These are phyloP conservation scores for Amphimedon queenslandica DNA, from an alignment of 37 sponge, comb jelly and placozoan species.

Conservation along the genomic window DNA sequence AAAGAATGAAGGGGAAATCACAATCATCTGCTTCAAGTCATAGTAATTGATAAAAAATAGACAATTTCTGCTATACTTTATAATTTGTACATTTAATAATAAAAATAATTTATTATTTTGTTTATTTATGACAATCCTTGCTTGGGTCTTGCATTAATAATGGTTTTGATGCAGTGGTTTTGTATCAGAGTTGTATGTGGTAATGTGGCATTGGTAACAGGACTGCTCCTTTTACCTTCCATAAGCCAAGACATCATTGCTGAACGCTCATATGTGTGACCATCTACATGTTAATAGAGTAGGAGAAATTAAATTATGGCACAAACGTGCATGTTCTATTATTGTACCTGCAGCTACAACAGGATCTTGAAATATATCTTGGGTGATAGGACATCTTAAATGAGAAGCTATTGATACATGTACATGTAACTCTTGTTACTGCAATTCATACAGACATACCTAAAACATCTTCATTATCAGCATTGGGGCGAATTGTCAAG, in stretches of 20 bases:
- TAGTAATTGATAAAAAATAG: too few relatives aligned
- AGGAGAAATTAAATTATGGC: not conserved
- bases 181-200: constrained; percentile 47
- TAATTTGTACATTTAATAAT: too few relatives aligned
- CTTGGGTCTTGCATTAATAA: too few relatives aligned
- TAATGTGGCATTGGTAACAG: constrained; percentile 71
- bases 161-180: constrained; percentile 49
- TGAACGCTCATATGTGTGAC: constrained; percentile 70
- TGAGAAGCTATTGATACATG: constrained; percentile 33
- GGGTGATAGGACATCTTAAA: constrained; percentile 68
- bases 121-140: too few relatives aligned
- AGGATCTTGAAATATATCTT: constrained; percentile 59
- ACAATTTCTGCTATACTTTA: too few relatives aligned
- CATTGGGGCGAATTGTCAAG: too few relatives aligned
- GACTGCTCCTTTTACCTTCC: constrained; percentile 68
- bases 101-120: too few relatives aligned
- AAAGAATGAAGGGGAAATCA: constrained; percentile 29
- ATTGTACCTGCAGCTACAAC: constrained; percentile 79
- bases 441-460: too few relatives aligned
- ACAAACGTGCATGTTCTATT: not conserved
- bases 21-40: too few relatives aligned
- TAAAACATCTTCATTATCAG: too few relatives aligned
- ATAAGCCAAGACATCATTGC: constrained; percentile 68
- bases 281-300: constrained; percentile 43
- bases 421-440: too few relatives aligned